Evolutionary conservation across 2,888 invertebrate genomes (phyloP).

Genomic region (Ectemnius cavifrons): DNA sequence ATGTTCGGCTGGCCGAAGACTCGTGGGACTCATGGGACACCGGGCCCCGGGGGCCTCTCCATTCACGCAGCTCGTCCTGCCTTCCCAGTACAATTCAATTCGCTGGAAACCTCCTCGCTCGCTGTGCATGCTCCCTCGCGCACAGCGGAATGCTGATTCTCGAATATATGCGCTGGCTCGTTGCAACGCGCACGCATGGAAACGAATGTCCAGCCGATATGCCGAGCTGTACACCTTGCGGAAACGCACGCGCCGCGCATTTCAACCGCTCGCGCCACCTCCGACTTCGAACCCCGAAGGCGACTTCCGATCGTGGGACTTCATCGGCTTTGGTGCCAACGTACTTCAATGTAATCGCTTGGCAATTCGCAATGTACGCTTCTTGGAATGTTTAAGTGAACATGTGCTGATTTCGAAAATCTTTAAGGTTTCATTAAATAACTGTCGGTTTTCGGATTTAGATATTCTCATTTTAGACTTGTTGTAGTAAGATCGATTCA

Average conservation of each 20-base stretch:
- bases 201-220: constrained; percentile 28
- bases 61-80: constrained; percentile 63
- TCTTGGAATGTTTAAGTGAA: too few species aligned
- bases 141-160: constrained; percentile 68
- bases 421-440: too few species aligned
- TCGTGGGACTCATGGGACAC: constrained; percentile 65
- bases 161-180: constrained; percentile 31
- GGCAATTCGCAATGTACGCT: too few species aligned
- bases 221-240: constrained; percentile 30
- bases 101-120: constrained; percentile 67
- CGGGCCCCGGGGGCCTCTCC: constrained; percentile 47
- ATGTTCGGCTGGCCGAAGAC: constrained; percentile 35
- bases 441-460: too few species aligned
- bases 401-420: too few species aligned
- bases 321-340: neutral
- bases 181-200: constrained; percentile 26
- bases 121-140: constrained; percentile 40
- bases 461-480: too few species aligned
- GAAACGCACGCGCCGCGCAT: constrained; percentile 49
- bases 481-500: too few species aligned
- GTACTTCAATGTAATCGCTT: neutral
- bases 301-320: constrained; percentile 43
- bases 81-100: constrained; percentile 73
- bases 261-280: constrained; percentile 35
- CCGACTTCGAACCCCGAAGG: constrained; percentile 13